Conservation (phyloP, 2,113 vertebrate species). For the Zosterops borbonicus region DNA sequence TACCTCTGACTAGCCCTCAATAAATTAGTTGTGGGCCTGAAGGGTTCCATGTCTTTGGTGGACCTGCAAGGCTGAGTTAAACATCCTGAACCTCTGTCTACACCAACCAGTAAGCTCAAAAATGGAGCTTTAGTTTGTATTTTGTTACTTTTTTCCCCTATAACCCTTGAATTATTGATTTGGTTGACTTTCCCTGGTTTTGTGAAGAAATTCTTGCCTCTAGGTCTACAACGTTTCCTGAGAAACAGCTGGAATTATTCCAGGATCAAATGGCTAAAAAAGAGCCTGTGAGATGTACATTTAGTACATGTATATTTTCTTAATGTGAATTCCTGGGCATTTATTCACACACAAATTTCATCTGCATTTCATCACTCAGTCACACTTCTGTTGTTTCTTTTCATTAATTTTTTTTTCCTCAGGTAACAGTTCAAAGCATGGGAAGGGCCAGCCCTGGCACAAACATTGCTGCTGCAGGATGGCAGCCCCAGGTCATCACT, state of each 20-base stretch:
- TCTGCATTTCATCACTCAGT: neutral
- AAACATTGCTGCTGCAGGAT: accelerated
- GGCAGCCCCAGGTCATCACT: neutral
- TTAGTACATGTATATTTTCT: neutral
- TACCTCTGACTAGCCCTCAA: neutral
- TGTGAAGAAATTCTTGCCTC: neutral
- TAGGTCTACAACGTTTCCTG: neutral
- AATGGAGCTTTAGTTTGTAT: accelerated
- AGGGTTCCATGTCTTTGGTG: neutral
- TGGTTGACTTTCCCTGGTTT: neutral
- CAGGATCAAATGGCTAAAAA: neutral
- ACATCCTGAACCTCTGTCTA: neutral
- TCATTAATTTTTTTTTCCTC: neutral
- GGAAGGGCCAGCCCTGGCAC: neutral
- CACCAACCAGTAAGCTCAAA: neutral
- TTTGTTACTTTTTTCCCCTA: neutral
- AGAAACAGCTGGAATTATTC: neutral
- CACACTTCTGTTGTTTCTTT: neutral
- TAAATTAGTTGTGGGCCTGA: neutral
- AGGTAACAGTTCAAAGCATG: neutral
- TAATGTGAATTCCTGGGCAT: neutral
- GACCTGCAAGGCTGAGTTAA: neutral
- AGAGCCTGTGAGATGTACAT: neutral
- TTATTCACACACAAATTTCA: neutral
- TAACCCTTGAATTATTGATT: neutral